Base-by-base conservation (phyloP, 2,888 invertebrate species). In the Cylloceria caligata region DNA sequence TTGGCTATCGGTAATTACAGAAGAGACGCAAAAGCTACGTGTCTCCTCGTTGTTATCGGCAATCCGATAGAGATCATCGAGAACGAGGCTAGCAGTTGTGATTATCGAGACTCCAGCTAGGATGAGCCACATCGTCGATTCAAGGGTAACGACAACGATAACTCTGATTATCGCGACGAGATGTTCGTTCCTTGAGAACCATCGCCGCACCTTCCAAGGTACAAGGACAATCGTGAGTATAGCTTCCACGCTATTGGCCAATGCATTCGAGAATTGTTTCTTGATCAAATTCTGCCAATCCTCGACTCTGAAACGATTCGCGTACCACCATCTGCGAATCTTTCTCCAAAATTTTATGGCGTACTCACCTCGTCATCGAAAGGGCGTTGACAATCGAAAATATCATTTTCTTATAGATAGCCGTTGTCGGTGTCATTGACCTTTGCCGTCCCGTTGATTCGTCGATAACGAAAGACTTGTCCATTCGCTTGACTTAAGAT, bases 91-190 rank as follows among this genome's bases (percentile, higher is more conserved):
- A 2, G 84, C 77, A 0, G 88, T 83, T 27, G 86, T 85, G 3
- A 89, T 57, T 24, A 90, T 80, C 5, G 89, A 88, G 0, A 89
- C 89, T 1, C 89, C 88, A 19, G 88, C 90, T 39, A 90, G 87
- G 5, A 89, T 83, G 13, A 87, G 76, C 86, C 88, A 88, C 86
- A 90, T 86, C 7, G 86, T 57, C 34, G 89, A 52, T 57, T 90
- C 90, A 9, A 90, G 39, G 3, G 74, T 62, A 4, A 90, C 90
- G 79, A 88, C 88, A n/a, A 87, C 3, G 21, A 88, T 55, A 3
- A 87, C 76, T 74, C 73, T 87, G 0, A 89, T 52, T 0, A 90
- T 81, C 4, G 80, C 78, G 42, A 86, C 80, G 4, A 88, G 67
- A 57, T 81, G 86, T 47, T 88, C 84, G 34, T 87, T 88, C 6